A percentile compares a stretch with the other conserved stretches of the same genome.
Conservation (phyloP, 2,113 vertebrate genomes). For the Terrapene triunguis region DNA sequence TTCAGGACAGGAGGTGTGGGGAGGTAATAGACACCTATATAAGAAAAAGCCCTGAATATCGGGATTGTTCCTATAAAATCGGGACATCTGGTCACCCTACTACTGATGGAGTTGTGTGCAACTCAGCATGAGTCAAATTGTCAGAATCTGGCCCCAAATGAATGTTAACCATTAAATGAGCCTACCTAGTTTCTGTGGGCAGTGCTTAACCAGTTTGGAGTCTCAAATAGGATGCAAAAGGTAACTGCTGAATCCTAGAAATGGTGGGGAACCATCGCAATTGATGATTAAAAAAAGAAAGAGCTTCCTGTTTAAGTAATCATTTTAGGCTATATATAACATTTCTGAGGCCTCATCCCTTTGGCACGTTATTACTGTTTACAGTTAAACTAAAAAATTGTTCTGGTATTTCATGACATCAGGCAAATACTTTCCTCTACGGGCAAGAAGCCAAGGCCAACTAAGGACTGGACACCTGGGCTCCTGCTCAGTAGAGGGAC, state of each 20-base stretch:
- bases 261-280: constrained; percentile 15
- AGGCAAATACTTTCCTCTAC: constrained; percentile 84
- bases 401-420: constrained; percentile 88
- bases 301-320: constrained; percentile 59
- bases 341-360: constrained; percentile 78
- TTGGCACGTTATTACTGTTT: constrained; percentile 82
- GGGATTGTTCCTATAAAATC: too few relatives aligned
- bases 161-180: background rate
- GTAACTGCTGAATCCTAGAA: constrained; percentile 40
- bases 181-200: background rate
- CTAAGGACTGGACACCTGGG: constrained; percentile 76
- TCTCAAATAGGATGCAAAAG: background rate
- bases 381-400: constrained; percentile 84
- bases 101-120: background rate
- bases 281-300: constrained; percentile 7
- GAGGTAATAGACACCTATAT: too few relatives aligned
- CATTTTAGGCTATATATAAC: constrained; percentile 82
- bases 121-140: background rate
- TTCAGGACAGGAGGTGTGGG: too few relatives aligned
- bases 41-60: too few relatives aligned
- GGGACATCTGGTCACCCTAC: too few relatives aligned
- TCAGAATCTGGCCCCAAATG: rapidly evolving
- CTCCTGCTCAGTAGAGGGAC: constrained; percentile 57
- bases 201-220: background rate
- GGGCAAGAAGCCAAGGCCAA: constrained; percentile 80